These are phyloP conservation scores for Halcyon badia DNA, from an alignment of 2,797 vertebrate species.

Conservation along the genomic window DNA sequence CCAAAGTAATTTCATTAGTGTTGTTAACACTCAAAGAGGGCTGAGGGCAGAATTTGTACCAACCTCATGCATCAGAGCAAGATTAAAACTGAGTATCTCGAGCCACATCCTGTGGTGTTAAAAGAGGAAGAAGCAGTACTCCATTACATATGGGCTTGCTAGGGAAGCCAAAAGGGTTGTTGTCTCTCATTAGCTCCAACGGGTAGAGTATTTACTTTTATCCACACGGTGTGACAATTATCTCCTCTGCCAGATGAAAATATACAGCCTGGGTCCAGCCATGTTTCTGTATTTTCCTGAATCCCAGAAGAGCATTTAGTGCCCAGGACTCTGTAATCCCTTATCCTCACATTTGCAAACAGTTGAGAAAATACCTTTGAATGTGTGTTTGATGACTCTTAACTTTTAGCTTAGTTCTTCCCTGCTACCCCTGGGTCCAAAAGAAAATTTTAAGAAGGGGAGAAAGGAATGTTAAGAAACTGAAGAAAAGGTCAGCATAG, in stretches of 20 bases:
- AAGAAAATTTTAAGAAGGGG: background rate
- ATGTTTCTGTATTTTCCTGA: background rate
- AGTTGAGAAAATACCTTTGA: background rate
- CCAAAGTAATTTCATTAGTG: slow-evolving; percentile 47
- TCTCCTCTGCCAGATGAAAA: background rate
- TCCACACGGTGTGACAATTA: background rate
- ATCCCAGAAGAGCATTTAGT: background rate
- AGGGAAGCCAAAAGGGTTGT: background rate
- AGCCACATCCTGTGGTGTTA: background rate
- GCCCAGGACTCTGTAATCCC: background rate
- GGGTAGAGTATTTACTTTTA: background rate
- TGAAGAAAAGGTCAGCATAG: background rate
- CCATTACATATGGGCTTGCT: background rate
- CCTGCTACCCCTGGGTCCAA: background rate
- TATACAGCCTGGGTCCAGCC: background rate
- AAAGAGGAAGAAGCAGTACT: background rate
- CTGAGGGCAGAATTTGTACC: slow-evolving; percentile 32
- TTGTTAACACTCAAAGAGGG: background rate
- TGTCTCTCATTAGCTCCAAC: background rate
- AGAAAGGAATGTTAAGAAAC: background rate
- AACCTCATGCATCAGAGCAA: background rate
- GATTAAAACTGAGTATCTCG: slow-evolving; percentile 15
- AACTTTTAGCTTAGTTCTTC: background rate
- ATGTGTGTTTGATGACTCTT: background rate
- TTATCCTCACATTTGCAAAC: background rate